Evolutionary conservation across 2,797 vertebrate genomes (phyloP).

Genomic region (Falco naumanni): DNA sequence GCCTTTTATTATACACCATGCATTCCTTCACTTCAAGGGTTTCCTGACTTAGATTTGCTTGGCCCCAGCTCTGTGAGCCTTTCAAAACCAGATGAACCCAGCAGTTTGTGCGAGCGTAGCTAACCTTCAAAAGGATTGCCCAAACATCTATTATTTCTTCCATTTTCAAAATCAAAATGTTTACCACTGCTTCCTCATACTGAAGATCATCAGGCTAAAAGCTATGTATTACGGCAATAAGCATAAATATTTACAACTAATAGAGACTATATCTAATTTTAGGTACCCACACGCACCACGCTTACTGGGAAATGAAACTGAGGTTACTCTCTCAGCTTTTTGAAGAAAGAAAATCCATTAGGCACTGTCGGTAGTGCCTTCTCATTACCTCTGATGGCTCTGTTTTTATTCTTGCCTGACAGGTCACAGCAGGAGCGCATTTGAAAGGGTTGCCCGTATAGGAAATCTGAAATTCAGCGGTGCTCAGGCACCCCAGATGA

Average conservation of each 20-base stretch:
- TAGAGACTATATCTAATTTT: background rate
- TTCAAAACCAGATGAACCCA: background rate
- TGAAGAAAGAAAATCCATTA: slow-evolving; percentile 1
- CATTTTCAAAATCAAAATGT: background rate
- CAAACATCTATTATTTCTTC: background rate
- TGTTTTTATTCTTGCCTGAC: slow-evolving; percentile 4
- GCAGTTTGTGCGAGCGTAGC: background rate
- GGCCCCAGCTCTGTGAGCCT: background rate
- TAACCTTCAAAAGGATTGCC: background rate
- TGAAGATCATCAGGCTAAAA: background rate
- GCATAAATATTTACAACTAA: slow-evolving; percentile 32
- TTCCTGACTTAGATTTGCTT: slow-evolving; percentile 18
- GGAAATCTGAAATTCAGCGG: background rate
- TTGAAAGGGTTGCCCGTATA: background rate
- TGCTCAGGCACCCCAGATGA: background rate
- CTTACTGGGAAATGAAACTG: slow-evolving; percentile 2
- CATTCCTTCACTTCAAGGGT: slow-evolving; percentile 9
- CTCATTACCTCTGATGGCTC: background rate
- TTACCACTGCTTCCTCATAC: background rate
- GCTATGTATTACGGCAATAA: background rate
- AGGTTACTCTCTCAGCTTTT: background rate
- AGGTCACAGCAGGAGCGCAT: background rate
- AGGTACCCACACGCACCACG: background rate
- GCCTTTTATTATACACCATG: background rate
- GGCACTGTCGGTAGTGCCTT: background rate